phyloP scores from a whole-genome alignment of 2,113 vertebrate species.

The Hiodon tergisus region DNA sequence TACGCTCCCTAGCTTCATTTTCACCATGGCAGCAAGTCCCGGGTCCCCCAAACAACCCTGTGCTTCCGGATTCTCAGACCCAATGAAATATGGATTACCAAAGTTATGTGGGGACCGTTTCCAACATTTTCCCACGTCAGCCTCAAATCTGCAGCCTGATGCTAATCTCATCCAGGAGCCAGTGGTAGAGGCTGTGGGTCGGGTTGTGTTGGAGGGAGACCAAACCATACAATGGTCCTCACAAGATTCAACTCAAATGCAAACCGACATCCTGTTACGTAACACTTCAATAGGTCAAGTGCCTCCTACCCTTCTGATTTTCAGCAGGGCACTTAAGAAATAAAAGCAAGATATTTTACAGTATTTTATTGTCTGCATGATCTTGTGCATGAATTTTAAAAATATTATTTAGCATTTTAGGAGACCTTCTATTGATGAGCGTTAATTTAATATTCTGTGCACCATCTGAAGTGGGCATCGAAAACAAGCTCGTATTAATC shows the following conservation, averaged over 20 bases:
- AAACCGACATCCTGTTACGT: constrained; percentile 68
- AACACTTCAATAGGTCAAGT: constrained; percentile 60
- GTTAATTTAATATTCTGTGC: too few species aligned
- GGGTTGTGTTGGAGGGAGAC: neutral
- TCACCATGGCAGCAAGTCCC: constrained; percentile 29
- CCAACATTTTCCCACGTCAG: constrained; percentile 39
- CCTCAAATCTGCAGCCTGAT: constrained; percentile 23
- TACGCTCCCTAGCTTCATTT: neutral
- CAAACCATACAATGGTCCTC: constrained; percentile 37
- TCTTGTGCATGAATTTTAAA: neutral
- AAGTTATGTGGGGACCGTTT: constrained; percentile 36
- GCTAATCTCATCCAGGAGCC: constrained; percentile 31
- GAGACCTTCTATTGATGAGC: too few species aligned
- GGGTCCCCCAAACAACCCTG: constrained; percentile 23
- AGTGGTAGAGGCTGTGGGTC: neutral
- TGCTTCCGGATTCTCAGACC: constrained; percentile 37
- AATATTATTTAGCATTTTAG: too few species aligned
- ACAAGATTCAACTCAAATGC: constrained; percentile 57
- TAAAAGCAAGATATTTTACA: constrained; percentile 59
- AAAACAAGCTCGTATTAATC: too few species aligned
- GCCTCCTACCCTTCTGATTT: constrained; percentile 61
- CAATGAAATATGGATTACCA: constrained; percentile 42
- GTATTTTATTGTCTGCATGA: constrained; percentile 64
- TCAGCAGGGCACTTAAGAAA: constrained; percentile 41
- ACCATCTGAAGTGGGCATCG: too few species aligned